These are phyloP conservation scores for Platycnemis pennipes DNA, from an alignment of 2,888 invertebrate species.

Conservation along the genomic window DNA sequence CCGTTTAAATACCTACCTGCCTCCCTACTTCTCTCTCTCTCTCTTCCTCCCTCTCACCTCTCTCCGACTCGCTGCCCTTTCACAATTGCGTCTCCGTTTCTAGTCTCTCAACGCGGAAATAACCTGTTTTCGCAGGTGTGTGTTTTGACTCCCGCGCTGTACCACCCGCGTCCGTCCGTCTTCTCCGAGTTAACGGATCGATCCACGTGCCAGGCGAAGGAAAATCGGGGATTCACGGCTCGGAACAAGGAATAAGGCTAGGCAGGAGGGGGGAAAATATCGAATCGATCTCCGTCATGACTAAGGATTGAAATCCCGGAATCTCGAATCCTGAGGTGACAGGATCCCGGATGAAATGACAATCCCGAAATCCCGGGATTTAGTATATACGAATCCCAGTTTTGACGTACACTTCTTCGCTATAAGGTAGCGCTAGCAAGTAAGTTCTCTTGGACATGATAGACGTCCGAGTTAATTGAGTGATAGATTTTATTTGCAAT, in stretches of 20 bases:
- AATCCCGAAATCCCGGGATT: no score
- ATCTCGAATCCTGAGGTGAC: no score
- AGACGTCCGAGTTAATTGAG: no score
- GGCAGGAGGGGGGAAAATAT: not conserved
- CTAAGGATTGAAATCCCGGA: no score
- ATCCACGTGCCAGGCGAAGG: not conserved
- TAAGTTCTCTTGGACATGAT: no score
- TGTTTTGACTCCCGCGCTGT: not conserved
- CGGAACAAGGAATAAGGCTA: not conserved
- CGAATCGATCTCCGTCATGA: no score
- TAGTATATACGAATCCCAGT: no score
- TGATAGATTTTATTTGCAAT: no score
- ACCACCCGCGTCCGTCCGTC: not conserved
- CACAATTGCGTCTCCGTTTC: not conserved
- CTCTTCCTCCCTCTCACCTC: not conserved
- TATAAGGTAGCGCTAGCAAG: no score
- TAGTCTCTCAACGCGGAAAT: not conserved
- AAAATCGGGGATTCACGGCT: not conserved
- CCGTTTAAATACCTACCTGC: not conserved
- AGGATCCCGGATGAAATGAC: no score
- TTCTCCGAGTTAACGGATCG: not conserved
- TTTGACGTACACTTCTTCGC: no score
- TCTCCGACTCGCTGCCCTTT: not conserved
- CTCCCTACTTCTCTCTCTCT: not conserved
- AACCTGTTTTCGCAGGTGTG: constrained; percentile 20